These are phyloP conservation scores for Pteromalus puparum DNA, from an alignment of 1,140 invertebrate genomes.

Conservation along the genomic window DNA sequence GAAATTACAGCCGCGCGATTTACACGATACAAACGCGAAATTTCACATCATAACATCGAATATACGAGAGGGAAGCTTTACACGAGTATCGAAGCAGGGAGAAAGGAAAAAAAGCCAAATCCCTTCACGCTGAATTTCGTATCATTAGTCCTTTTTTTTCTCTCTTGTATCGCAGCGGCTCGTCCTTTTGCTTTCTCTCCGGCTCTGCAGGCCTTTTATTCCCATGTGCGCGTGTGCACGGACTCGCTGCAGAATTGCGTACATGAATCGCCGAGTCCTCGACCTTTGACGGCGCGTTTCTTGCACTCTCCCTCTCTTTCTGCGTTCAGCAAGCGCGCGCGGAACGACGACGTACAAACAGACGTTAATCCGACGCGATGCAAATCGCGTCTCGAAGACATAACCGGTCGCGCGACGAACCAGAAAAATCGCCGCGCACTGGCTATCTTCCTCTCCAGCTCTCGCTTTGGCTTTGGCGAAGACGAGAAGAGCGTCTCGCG, in stretches of 20 bases:
- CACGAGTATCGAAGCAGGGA: neutral
- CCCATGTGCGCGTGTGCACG: neutral
- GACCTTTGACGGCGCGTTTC: conserved; percentile 59
- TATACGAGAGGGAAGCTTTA: neutral
- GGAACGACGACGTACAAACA: conserved; percentile 40
- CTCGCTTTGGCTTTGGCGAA: neutral
- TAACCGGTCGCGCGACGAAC: conserved; percentile 55
- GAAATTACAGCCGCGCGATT: neutral
- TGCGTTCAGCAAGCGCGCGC: neutral
- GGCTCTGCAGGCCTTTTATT: neutral
- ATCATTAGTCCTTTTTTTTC: conserved; percentile 21
- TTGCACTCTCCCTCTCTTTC: conserved; percentile 40
- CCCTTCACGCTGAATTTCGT: conserved; percentile 24
- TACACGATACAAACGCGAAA: neutral
- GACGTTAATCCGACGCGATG: conserved; percentile 65
- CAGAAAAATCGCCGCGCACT: conserved; percentile 51
- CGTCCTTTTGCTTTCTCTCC: conserved; percentile 33
- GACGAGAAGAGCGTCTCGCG: conserved; percentile 21
- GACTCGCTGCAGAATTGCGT: neutral
- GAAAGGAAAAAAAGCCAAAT: conserved; percentile 10
- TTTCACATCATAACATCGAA: conserved; percentile 10
- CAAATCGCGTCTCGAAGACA: conserved; percentile 59
- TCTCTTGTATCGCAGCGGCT: neutral
- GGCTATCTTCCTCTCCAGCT: neutral
- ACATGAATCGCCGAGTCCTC: conserved; percentile 33